A percentile compares a stretch with the other conserved stretches of the same genome.
phyloP scores from a whole-genome alignment of 2,797 vertebrate genomes.

The Crypturellus tataupa region DNA sequence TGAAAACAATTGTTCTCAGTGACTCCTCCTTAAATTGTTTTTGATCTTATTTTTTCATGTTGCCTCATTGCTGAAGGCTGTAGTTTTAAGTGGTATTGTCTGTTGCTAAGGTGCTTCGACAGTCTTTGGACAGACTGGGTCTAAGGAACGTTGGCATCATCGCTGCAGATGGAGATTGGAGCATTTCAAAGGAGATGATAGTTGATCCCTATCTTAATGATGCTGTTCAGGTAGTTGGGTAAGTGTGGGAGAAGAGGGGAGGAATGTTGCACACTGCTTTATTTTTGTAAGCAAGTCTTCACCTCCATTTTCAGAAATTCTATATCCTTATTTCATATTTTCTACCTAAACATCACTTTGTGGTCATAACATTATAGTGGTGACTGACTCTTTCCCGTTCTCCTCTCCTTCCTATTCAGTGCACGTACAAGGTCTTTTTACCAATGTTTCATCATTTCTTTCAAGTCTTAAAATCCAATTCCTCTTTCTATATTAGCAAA shows the following conservation, averaged over 20 bases:
- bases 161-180: constrained; percentile 90
- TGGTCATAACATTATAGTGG: neutral
- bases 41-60: constrained; percentile 12
- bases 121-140: constrained; percentile 86
- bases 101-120: constrained; percentile 89
- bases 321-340: neutral
- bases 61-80: constrained; percentile 26
- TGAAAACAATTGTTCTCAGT: neutral
- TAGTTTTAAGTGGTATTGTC: constrained; percentile 73
- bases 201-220: constrained; percentile 87
- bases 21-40: neutral
- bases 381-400: neutral
- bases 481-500: neutral
- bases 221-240: constrained; percentile 89
- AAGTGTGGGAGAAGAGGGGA: constrained; percentile 78
- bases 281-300: neutral
- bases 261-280: neutral
- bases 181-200: constrained; percentile 81
- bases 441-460: neutral
- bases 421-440: neutral
- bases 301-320: neutral
- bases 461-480: neutral
- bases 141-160: constrained; percentile 86
- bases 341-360: neutral
- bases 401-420: neutral